A percentile compares a stretch with the other conserved stretches of the same genome.
Evolutionary conservation across 2,113 vertebrate species (phyloP).

Genomic region (Tichodroma muraria): DNA sequence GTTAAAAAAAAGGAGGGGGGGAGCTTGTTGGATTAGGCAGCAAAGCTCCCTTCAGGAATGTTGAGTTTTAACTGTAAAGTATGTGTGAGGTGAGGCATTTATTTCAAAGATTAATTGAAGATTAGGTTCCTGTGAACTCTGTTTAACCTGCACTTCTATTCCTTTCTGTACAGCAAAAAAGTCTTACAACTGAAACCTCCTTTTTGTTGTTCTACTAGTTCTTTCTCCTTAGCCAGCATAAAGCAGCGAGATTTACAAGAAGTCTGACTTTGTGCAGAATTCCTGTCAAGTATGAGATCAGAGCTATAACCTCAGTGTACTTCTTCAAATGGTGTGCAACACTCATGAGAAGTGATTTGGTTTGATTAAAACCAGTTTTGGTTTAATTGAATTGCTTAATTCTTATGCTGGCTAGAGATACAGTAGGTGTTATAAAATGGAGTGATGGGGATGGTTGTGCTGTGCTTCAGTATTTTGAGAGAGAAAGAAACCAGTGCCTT

Average conservation of each 20-base stretch:
- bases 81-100: conserved; percentile 41
- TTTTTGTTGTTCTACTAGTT: neutral
- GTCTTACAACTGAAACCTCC: neutral
- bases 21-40: conserved; percentile 33
- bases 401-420: neutral
- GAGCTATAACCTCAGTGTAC: neutral
- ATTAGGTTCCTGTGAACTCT: conserved; percentile 46
- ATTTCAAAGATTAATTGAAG: conserved; percentile 53
- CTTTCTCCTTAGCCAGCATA: neutral
- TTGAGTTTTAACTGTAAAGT: conserved; percentile 28
- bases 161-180: neutral
- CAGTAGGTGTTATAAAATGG: neutral
- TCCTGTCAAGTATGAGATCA: neutral
- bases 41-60: conserved; percentile 46
- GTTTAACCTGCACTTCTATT: conserved; percentile 22
- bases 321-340: neutral
- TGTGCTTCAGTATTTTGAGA: neutral
- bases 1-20: neutral
- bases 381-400: neutral
- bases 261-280: neutral
- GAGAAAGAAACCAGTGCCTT: neutral
- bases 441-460: neutral
- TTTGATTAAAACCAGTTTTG: neutral
- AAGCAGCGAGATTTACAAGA: neutral
- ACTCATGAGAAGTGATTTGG: neutral